Percentiles rank a stretch among this genome's conserved stretches.
These are phyloP conservation scores for Paragorgia papillata DNA, from an alignment of 92 coral and sea anemone genomes.

Conservation along the genomic window DNA sequence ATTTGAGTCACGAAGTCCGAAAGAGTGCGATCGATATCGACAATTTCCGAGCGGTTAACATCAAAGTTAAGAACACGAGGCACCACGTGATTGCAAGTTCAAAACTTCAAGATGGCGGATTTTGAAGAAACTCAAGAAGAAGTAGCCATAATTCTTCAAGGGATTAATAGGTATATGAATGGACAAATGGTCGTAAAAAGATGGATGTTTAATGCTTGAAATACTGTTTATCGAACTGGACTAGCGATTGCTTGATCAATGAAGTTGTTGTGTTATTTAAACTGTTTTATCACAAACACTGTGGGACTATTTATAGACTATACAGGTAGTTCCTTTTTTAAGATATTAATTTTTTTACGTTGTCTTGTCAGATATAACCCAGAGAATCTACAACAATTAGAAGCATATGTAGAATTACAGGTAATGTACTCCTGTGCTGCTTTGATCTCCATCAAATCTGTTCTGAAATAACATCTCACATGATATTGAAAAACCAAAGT, in stretches of 20 bases:
- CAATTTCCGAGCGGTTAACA: background rate
- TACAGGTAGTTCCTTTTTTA: no score
- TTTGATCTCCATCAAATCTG: background rate
- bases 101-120: slow-evolving; percentile 10
- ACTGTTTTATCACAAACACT: no score
- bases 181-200: background rate
- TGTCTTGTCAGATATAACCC: slow-evolving; percentile 77
- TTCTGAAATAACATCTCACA: background rate
- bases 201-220: background rate
- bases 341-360: background rate
- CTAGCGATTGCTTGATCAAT: background rate
- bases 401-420: slow-evolving; percentile 87
- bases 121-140: slow-evolving; percentile 71
- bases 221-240: background rate
- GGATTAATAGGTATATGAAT: slow-evolving; percentile 81
- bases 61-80: background rate
- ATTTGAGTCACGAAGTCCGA: no score
- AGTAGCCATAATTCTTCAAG: slow-evolving; percentile 77
- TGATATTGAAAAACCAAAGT: no score
- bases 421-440: slow-evolving; percentile 35
- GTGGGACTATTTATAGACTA: no score
- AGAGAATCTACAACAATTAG: slow-evolving; percentile 79
- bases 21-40: no score
- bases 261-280: background rate
- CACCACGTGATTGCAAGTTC: background rate